Evolutionary conservation across 1,140 invertebrate species (phyloP), one percentile per base, ranked within the genome.

Genomic region (Thaumatotibia leucotreta): DNA sequence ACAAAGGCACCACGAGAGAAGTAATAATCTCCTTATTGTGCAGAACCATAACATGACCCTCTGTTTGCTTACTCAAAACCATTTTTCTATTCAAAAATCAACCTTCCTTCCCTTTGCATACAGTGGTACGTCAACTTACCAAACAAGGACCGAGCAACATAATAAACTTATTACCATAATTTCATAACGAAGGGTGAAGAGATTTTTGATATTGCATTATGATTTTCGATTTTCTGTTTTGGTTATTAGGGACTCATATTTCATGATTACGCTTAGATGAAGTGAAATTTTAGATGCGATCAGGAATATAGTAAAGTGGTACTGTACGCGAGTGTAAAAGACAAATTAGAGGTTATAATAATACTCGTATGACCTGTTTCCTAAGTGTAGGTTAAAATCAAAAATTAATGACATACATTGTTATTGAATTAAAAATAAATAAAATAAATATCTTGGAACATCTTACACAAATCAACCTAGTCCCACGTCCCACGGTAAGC

Each of bases 21-120:
- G 72, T 84, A 85, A 87, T 87, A 85, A 86, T 86, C 84, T 82
- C 75, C 82, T 83, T 80, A 82, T 84, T 72, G 73, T 68, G 67
- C 70, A 75, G 17, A 76, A 76, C 69, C 69, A 68, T 68, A 72
- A 70, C 64, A 70, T 70, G 66, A 77, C 71, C 71, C 77, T 63
- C 70, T 67, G 69, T 66, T 67, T 29, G 32, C n/a, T 50, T 50
- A 23, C 39, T 6, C 5, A n/a, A 39, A 45, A 17, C n/a, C 39
- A 20, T 20, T 64, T 74, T 52, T 20, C 29, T 8, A 65, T 11
- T n/a, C 61, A 20, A 81, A 73, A 66, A 66, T 74, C 32, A 39
- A 70, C 69, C 69, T 77, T 84, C 77, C 23, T 8, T 0, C 17
- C 0, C 49, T 52, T 45, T 32, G 11, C 61, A 70, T 76, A 83